Evolutionary conservation across 2,888 invertebrate species (phyloP).

Genomic region (Diarsia rubi): DNA sequence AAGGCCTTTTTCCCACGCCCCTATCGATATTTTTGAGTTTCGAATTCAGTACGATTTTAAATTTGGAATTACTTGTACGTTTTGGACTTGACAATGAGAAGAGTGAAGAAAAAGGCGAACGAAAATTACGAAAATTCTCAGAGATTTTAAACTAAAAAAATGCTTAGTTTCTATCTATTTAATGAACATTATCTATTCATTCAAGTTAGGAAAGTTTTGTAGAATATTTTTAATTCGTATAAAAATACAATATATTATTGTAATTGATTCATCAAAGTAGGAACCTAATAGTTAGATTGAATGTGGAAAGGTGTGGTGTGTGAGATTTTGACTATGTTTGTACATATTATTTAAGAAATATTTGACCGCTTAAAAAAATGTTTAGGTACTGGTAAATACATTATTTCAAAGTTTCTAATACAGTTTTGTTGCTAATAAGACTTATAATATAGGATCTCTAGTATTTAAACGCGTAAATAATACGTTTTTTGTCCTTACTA

Average conservation of each 20-base stretch:
- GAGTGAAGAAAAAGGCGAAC: not conserved
- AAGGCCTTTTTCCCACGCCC: constrained; percentile 90
- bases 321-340: not conserved
- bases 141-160: not conserved
- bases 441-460: not conserved
- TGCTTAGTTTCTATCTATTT: not conserved
- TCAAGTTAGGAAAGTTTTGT: not conserved
- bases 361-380: not conserved
- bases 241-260: not conserved
- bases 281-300: not conserved
- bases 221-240: not conserved
- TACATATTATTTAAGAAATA: not conserved
- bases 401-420: not conserved
- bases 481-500: not conserved
- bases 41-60: constrained; percentile 74
- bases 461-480: not conserved
- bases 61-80: constrained; percentile 38
- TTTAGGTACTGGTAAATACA: not conserved
- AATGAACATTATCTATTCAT: not conserved
- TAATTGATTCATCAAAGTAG: not conserved
- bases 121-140: not conserved
- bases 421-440: not conserved
- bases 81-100: not conserved
- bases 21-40: constrained; percentile 84
- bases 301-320: not conserved